Evolutionary conservation across 2,888 invertebrate species (phyloP), one percentile per base, ranked within the genome.

Genomic region (Rotaria magnacalcarata): DNA sequence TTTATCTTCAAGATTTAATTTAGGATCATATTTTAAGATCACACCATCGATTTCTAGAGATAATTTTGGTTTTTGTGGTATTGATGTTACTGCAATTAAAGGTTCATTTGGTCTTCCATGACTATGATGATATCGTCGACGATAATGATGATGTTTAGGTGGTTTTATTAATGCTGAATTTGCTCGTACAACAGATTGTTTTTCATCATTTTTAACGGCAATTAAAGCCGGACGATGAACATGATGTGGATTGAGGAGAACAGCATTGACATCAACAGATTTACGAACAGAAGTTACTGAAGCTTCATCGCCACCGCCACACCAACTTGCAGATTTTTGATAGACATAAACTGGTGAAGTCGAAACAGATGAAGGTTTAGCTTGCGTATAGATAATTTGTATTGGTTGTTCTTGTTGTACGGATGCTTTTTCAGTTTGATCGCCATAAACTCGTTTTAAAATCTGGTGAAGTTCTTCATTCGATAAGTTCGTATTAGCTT

Each of bases 241-340:
- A n/a, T 80, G 47, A 80, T 80, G 80, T 47, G 80, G 80, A 80
- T 80, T 80, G 4, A 47, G 47, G 47, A n/a, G n/a, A 47, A 47
- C 6, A 14, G 24, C 8, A 80, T 11, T 80, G 3, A 24, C 11
- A 24, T 80, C 80, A 24, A 80, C 8, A 4, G 21, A 14, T 43
- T n/a, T n/a, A 24, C n/a, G 43, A 24, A 11, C 19, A 8, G 43
- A 4, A 2, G 1, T 19, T 24, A 8, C 3, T 21, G 80, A 47
- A 47, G 6, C 1, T 43, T 43, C 80, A 1, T 80, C 80, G 24
- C 11, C 19, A 47, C 11, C 80, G n/a, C 11, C 19, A 47, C 11
- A 47, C 80, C 80, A 80, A n/a, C 11, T 47, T 0, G 43, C n/a
- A 19, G 80, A 43, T 24, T 80, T 80, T 24, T 43, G 2, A 47